These are phyloP conservation scores for Belgica antarctica DNA, from an alignment of 2,888 invertebrate species.

Conservation along the genomic window DNA sequence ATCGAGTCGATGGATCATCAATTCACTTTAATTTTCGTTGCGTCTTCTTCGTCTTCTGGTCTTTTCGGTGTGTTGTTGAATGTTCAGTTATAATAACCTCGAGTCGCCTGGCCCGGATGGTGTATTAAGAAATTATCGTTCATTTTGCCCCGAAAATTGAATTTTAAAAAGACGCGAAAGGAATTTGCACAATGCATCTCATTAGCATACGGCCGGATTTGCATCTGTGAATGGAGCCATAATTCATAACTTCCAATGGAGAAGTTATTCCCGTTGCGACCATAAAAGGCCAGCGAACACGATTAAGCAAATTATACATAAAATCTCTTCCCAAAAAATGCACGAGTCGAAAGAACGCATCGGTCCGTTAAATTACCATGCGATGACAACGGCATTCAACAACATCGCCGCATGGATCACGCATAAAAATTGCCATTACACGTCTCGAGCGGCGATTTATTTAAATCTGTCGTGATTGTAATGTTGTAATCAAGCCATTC, in stretches of 20 bases:
- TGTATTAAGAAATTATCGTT: slow-evolving; percentile 38
- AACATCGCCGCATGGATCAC: neutral
- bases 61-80: neutral
- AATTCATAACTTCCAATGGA: slow-evolving; percentile 18
- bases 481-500: neutral
- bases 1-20: slow-evolving; percentile 33
- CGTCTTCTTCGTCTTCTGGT: neutral
- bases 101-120: neutral
- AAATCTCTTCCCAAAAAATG: too few relatives aligned
- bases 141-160: neutral
- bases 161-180: too few relatives aligned
- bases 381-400: neutral
- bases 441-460: neutral
- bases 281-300: neutral
- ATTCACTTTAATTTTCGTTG: slow-evolving; percentile 15
- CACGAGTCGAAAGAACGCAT: neutral
- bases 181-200: slow-evolving; percentile 39
- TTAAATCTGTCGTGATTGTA: neutral
- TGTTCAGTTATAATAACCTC: slow-evolving; percentile 40
- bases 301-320: slow-evolving; percentile 1
- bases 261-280: neutral
- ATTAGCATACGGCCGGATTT: slow-evolving; percentile 20
- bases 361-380: neutral
- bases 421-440: neutral
- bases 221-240: slow-evolving; percentile 29